Conservation (phyloP, 2,888 invertebrate species). For the Pandemis cinnamomeana region DNA sequence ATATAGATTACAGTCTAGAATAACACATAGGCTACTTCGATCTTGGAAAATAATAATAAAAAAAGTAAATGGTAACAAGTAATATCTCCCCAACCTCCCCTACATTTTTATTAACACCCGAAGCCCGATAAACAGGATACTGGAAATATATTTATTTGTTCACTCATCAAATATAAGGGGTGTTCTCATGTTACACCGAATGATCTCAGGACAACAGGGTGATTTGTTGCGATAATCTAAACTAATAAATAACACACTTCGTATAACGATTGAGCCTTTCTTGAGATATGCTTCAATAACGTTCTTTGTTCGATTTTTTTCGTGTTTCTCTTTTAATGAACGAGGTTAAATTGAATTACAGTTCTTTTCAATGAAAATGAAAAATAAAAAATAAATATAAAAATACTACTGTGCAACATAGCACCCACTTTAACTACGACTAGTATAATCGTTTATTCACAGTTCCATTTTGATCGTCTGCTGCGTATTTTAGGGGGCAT, state of each 20-base stretch:
- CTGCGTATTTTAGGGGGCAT: too few species aligned
- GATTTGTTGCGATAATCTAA: conserved; percentile 83
- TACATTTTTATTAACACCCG: conserved; percentile 85
- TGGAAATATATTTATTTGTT: conserved; percentile 84
- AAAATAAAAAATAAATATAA: too few species aligned
- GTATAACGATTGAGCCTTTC: conserved; percentile 76
- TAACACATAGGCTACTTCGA: too few species aligned
- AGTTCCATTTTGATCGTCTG: too few species aligned
- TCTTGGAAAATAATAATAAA: too few species aligned
- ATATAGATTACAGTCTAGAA: too few species aligned
- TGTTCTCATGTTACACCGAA: conserved; percentile 82
- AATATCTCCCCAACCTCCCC: conserved; percentile 58
- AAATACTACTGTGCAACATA: too few species aligned
- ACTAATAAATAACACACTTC: conserved; percentile 80
- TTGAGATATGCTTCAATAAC: conserved; percentile 56
- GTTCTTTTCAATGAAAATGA: neutral
- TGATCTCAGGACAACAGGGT: conserved; percentile 77
- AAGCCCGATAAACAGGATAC: conserved; percentile 82
- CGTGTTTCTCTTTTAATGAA: conserved; percentile 62
- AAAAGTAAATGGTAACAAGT: conserved; percentile 4
- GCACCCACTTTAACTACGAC: too few species aligned
- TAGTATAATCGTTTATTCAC: too few species aligned
- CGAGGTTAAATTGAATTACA: conserved; percentile 40
- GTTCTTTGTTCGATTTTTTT: conserved; percentile 53
- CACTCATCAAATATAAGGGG: conserved; percentile 83